Conservation (phyloP, 92 coral and sea anemone genomes). For the Pocillopora grandis region DNA sequence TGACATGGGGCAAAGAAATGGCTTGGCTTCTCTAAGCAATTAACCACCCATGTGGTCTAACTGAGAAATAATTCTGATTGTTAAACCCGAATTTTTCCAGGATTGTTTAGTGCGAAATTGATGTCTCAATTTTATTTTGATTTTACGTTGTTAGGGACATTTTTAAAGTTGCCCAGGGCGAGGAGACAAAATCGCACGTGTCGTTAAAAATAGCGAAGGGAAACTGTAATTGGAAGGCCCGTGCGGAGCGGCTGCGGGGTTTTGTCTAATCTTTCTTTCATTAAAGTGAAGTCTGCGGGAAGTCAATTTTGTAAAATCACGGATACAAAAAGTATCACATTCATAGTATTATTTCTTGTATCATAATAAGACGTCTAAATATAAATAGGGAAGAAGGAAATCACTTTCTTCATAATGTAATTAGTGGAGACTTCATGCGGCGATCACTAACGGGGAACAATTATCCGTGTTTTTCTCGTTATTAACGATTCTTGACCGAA, state of each 20-base stretch:
- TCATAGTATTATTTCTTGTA: constrained; percentile 49
- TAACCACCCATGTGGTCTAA: constrained; percentile 23
- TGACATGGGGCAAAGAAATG: neutral
- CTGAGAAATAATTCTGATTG: constrained; percentile 9
- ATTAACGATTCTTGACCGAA: neutral
- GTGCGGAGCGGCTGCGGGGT: constrained; percentile 13
- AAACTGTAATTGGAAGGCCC: constrained; percentile 34
- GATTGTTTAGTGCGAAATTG: neutral
- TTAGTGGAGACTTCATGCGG: constrained; percentile 40
- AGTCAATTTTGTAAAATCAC: constrained; percentile 42
- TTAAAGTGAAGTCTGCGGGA: constrained; percentile 39
- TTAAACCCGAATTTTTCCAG: neutral
- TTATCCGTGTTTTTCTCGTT: constrained; percentile 19
- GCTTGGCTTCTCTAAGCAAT: constrained; percentile 16
- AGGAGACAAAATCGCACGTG: constrained; percentile 33
- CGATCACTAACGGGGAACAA: constrained; percentile 18
- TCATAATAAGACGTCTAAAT: constrained; percentile 47
- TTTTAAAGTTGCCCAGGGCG: constrained; percentile 3
- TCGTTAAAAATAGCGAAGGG: constrained; percentile 7
- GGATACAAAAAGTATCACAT: constrained; percentile 50
- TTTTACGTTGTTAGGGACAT: constrained; percentile 4
- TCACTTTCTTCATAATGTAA: constrained; percentile 33
- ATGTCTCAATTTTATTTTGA: neutral
- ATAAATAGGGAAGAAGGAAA: constrained; percentile 31
- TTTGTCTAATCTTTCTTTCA: constrained; percentile 35